Conservation (phyloP, 2,797 vertebrate genomes). For the Momotus momota region DNA sequence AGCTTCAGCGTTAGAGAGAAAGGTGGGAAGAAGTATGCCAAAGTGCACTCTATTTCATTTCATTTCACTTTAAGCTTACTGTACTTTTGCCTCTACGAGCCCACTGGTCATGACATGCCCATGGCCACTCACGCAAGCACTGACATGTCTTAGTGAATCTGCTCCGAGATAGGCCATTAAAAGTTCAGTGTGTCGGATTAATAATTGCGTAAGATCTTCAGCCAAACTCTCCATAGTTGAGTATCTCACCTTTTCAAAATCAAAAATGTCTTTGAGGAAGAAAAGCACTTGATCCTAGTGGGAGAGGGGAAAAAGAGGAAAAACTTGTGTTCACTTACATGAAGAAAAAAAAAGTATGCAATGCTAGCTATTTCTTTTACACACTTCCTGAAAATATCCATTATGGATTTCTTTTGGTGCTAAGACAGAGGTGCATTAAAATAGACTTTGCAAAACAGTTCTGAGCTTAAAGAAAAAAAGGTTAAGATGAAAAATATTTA, state of each 20-base stretch:
- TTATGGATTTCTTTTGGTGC: neutral
- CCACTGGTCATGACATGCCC: slow-evolving; percentile 70
- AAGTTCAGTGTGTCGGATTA: slow-evolving; percentile 88
- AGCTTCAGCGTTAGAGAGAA: neutral
- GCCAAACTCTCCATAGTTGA: slow-evolving; percentile 86
- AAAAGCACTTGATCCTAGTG: slow-evolving; percentile 91
- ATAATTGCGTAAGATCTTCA: slow-evolving; percentile 88
- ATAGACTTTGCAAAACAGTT: neutral
- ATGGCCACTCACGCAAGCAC: slow-evolving; percentile 66
- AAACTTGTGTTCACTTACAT: neutral
- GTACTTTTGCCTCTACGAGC: slow-evolving; percentile 81
- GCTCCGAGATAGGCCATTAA: slow-evolving; percentile 86
- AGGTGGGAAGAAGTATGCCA: neutral
- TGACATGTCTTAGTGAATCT: slow-evolving; percentile 74
- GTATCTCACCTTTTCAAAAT: slow-evolving; percentile 95
- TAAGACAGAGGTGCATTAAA: neutral
- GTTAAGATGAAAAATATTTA: neutral
- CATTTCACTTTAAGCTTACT: slow-evolving; percentile 75
- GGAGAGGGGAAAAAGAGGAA: neutral
- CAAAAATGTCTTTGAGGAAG: slow-evolving; percentile 97
- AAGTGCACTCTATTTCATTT: neutral
- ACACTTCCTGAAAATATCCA: neutral
- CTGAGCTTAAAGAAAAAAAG: neutral
- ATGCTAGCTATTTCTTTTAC: neutral
- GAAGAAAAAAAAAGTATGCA: neutral